Conservation (phyloP, 2,888 invertebrate species). For the Hecatera dysodea region DNA sequence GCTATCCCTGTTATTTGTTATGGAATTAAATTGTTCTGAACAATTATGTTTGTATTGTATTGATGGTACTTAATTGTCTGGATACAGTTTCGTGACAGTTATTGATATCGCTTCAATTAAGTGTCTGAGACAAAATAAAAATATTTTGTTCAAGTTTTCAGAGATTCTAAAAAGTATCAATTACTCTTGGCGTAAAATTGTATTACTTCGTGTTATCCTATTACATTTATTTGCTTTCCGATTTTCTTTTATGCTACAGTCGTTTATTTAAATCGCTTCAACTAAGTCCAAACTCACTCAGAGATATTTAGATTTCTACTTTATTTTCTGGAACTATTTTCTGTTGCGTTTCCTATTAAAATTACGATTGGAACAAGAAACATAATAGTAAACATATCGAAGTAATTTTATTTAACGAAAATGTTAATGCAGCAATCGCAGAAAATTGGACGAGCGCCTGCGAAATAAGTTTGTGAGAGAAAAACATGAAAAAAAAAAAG, state of each 20-base stretch:
- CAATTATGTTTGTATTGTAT: slow-evolving; percentile 66
- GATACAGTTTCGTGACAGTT: slow-evolving; percentile 19
- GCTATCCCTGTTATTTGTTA: slow-evolving; percentile 68
- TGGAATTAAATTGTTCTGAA: slow-evolving; percentile 67
- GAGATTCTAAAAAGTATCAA: not conserved
- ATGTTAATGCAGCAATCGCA: slow-evolving; percentile 63
- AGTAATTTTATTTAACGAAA: slow-evolving; percentile 57
- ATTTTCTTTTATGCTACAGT: slow-evolving; percentile 4
- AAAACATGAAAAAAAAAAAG: slow-evolving; percentile 50
- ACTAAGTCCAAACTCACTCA: not conserved
- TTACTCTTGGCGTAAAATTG: not conserved
- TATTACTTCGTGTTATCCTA: not conserved
- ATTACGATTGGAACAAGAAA: slow-evolving; percentile 18
- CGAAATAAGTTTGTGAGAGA: slow-evolving; percentile 51
- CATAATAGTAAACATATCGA: slow-evolving; percentile 40
- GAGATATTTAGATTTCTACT: slow-evolving; percentile 1
- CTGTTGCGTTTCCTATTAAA: slow-evolving; percentile 19
- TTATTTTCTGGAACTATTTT: slow-evolving; percentile 1
- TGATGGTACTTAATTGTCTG: slow-evolving; percentile 53
- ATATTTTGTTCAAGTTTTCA: slow-evolving; percentile 8
- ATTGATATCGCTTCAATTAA: slow-evolving; percentile 27
- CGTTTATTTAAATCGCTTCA: not conserved
- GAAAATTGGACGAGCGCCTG: slow-evolving; percentile 54
- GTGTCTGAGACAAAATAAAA: slow-evolving; percentile 1
- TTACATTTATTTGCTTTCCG: not conserved